These are phyloP conservation scores for Buphagus erythrorhynchus DNA, from an alignment of 2,797 vertebrate species.

Conservation along the genomic window DNA sequence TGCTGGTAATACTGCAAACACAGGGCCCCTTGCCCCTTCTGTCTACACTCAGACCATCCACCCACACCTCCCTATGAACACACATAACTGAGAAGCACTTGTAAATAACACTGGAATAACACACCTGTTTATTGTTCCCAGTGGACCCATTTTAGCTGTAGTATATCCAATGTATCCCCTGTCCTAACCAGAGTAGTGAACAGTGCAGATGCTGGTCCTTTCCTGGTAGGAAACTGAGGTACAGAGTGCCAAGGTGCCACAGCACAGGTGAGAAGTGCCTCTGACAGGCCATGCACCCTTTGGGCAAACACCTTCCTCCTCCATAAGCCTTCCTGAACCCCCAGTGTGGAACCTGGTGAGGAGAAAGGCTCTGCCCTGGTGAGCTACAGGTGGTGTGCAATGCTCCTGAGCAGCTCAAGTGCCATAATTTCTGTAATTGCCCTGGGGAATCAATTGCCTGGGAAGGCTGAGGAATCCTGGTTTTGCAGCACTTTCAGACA, in stretches of 20 bases:
- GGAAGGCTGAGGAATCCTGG: not conserved
- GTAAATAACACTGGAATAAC: not conserved
- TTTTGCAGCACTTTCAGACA: not conserved
- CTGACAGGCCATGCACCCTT: not conserved
- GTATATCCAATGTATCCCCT: not conserved
- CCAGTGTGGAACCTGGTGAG: not conserved
- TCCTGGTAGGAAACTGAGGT: not conserved
- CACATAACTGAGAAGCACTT: not conserved
- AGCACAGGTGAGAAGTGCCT: not conserved
- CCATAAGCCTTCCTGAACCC: rapidly evolving
- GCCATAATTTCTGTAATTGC: not conserved
- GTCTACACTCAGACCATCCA: not conserved
- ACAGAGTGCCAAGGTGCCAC: not conserved
- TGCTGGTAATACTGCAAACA: not conserved
- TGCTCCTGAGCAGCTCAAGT: not conserved
- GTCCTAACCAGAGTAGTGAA: not conserved
- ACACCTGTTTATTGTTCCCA: rapidly evolving
- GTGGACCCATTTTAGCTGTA: not conserved
- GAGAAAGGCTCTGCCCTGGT: not conserved
- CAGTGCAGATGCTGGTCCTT: not conserved
- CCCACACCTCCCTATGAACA: not conserved
- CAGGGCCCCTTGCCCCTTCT: not conserved
- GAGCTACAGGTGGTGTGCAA: not conserved
- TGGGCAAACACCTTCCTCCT: not conserved
- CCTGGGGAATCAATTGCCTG: not conserved